Base-by-base conservation (phyloP, 1,140 invertebrate genomes). In the Dendrolimus kikuchii region DNA sequence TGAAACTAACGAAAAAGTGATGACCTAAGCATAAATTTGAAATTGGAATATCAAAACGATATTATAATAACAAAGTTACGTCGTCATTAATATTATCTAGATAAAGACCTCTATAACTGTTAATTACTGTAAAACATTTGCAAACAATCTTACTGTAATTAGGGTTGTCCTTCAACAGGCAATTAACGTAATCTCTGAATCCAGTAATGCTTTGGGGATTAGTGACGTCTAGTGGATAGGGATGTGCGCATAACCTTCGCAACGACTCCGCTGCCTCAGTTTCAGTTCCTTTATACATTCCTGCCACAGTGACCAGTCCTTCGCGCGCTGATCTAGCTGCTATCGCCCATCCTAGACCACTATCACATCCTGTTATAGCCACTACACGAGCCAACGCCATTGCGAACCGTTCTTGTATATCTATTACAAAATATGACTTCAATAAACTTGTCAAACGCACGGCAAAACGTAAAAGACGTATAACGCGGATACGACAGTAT, bases 341-440 rank as follows among this genome's bases (percentile, higher is more conserved):
- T n/a, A 93, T 68, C 2, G 90, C 91, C 81, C 90, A 94, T 37
- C 95, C 95, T n/a, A 96, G 85, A 5, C 95, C 95, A 54, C 93
- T 94, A 77, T 96, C 94, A 71, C 94, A 96, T 44, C 95, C 95
- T 23, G 93, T 95, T 53, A 95, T 91, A 5, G 94, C 85, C 8
- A 95, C 68, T 44, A 92, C 88, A 62, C 74, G 69, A 5, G 58
- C 79, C n/a, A 68, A 55, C 7, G 65, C 58, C 75, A 81, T 81
- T 42, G 5, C 55, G 40, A 23, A 23, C 23, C 23, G 23, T 23
- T 23, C 23, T 23, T 23, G 23, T 23, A 23, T 23, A 23, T 23
- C 23, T 23, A 23, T 3, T 23, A 23, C 23, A 23, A 23, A 23
- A 23, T 3, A 23, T 3, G 23, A 23, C 23, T 23, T 23, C 23